Base-by-base conservation (phyloP, 35 echinoderm and acorn worm species). In the Ptychodera flava region DNA sequence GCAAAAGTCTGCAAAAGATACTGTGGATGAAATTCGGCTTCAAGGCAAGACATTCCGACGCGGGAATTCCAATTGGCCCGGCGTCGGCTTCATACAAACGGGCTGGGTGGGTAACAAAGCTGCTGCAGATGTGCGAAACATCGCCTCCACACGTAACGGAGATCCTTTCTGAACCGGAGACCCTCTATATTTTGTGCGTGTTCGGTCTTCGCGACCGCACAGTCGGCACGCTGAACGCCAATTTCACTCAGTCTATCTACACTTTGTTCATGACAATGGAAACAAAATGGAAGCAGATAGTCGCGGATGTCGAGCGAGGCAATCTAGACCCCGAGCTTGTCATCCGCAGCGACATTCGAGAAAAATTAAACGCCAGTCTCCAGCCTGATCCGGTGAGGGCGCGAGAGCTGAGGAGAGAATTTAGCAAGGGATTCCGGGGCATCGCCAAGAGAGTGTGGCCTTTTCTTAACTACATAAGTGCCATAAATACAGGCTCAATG, bases 391-490 rank as follows among this genome's bases (percentile, higher is more conserved):
- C 87, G 30, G 84, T 91, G 32, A 89, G 95, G 29, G 92, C 90
- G 15, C 28, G 33, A 29, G 78, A 93, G 37, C 82, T 97, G 2
- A 76, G 81, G 78, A 16, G 1, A 31, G 89, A 93, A 86, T 97
- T 93, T 82, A 35, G 86, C 31, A 91, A 87, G 30, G 95, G 95
- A 1, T 97, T 93, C 80, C 79, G 89, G 29, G 92, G 92, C 6
- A 93, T 97, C 28, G 77, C 86, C 27, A 77, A 29, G 16, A 78
- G 95, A 33, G 82, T 97, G 0, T 97, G 95, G 95, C 95, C 95
- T 10, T 36, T 84, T 33, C 36, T 97, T 16, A 76, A 75, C 0
- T 88, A 80, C 77, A 85, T 97, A 0, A 2, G 34, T 30, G 78
- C 83, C 27, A 84, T 82, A 28, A 87, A 93, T 36, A 87, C 83